A percentile compares a stretch with the other conserved stretches of the same genome.
Conservation (phyloP, 64 coral and sea anemone genomes). For the Montipora cactus region DNA sequence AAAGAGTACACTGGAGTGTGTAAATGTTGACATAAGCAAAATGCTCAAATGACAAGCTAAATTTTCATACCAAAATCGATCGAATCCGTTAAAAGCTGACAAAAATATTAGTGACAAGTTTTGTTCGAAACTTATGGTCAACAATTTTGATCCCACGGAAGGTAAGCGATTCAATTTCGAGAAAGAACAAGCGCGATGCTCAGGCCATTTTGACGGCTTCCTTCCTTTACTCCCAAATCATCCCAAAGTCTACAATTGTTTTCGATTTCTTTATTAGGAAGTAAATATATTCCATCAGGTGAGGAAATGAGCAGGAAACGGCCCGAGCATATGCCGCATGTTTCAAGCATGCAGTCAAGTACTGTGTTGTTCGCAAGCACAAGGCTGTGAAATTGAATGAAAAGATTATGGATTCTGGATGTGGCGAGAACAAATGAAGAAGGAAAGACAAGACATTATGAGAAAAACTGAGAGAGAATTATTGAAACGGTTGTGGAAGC, state of each 20-base stretch:
- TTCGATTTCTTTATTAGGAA: not conserved
- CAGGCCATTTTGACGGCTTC: too few species aligned
- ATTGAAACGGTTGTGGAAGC: not conserved
- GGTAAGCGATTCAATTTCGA: too few species aligned
- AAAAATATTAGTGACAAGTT: constrained; percentile 37
- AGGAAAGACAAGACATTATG: not conserved
- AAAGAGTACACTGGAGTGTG: constrained; percentile 42
- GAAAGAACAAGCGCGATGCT: too few species aligned
- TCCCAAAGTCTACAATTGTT: not conserved
- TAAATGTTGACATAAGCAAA: constrained; percentile 54
- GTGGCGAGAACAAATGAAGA: not conserved
- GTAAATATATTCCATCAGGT: not conserved
- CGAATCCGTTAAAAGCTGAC: constrained; percentile 26
- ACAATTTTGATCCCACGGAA: not conserved
- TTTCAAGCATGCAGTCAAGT: not conserved
- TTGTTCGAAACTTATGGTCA: constrained; percentile 45
- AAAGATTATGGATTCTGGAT: not conserved
- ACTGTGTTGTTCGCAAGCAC: not conserved
- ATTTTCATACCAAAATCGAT: constrained; percentile 50
- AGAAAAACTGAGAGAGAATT: not conserved
- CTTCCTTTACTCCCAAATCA: not conserved
- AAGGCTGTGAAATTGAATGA: not conserved
- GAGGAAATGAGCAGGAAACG: not conserved
- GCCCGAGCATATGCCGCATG: not conserved
- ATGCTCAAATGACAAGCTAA: constrained; percentile 64